Evolutionary conservation across 1,140 invertebrate genomes (phyloP).

Genomic region (Musca vetustissima): DNA sequence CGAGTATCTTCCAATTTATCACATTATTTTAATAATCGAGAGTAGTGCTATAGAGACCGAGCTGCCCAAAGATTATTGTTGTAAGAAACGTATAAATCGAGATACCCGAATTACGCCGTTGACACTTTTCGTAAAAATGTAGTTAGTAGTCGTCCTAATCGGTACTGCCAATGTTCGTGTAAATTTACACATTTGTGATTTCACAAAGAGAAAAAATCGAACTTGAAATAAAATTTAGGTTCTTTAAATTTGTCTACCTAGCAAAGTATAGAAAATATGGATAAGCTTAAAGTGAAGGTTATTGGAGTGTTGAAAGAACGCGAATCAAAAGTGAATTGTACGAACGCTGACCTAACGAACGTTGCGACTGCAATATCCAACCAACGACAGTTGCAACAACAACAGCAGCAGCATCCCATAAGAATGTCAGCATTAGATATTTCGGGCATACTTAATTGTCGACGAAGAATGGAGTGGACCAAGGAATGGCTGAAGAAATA

Average conservation of each 20-base stretch:
- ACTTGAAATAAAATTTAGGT: no score
- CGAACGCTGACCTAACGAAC: constrained; percentile 24
- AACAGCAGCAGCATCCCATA: constrained; percentile 36
- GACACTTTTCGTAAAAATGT: background rate
- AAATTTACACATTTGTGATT: background rate
- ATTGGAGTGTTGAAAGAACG: constrained; percentile 52
- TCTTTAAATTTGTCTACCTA: no score
- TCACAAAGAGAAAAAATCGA: constrained; percentile 4
- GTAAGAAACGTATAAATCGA: no score
- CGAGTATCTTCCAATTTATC: no score
- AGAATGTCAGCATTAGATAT: constrained; percentile 49
- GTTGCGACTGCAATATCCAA: background rate
- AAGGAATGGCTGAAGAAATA: constrained; percentile 54
- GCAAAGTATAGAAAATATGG: constrained; percentile 36
- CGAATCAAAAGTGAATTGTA: constrained; percentile 34
- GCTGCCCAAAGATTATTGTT: no score
- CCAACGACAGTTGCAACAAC: constrained; percentile 1
- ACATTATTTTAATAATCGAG: no score
- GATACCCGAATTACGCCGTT: no score
- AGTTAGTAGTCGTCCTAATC: background rate
- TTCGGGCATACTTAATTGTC: constrained; percentile 48
- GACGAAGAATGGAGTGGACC: constrained; percentile 49
- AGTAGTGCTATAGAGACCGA: no score
- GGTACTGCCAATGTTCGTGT: background rate
- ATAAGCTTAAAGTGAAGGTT: constrained; percentile 52